Evolutionary conservation across 2,113 vertebrate genomes (phyloP).

Genomic region (Scartelaos histophorus): DNA sequence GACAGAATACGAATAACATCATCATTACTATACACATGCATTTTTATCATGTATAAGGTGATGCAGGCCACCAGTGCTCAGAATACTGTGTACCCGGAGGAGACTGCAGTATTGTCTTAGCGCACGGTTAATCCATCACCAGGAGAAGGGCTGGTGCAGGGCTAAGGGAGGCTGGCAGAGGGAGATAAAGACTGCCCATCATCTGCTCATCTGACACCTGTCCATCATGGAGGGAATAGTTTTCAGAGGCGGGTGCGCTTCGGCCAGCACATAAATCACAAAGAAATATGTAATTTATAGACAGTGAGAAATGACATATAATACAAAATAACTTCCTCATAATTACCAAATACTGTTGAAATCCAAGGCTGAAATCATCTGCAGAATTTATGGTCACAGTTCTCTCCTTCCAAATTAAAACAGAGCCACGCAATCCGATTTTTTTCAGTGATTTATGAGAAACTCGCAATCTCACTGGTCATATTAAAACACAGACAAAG

Average conservation of each 20-base stretch:
- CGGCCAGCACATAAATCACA: slow-evolving; percentile 54
- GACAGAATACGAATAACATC: slow-evolving; percentile 7
- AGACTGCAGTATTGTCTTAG: slow-evolving; percentile 45
- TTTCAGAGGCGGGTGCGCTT: slow-evolving; percentile 52
- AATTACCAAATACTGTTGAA: neutral
- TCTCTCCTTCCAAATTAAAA: too few species aligned
- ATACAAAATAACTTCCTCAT: neutral
- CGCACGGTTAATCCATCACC: slow-evolving; percentile 60
- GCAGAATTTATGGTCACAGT: too few species aligned
- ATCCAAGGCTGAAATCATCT: too few species aligned
- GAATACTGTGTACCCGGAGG: slow-evolving; percentile 20
- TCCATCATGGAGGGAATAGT: slow-evolving; percentile 50
- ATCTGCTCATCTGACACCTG: slow-evolving; percentile 60
- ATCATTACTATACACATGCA: slow-evolving; percentile 8
- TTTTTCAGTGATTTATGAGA: too few species aligned
- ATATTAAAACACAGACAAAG: too few species aligned
- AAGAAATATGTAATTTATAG: slow-evolving; percentile 17
- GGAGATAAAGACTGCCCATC: slow-evolving; percentile 68
- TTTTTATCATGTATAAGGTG: slow-evolving; percentile 12
- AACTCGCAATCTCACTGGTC: too few species aligned
- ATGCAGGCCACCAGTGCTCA: slow-evolving; percentile 17
- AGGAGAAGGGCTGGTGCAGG: slow-evolving; percentile 36
- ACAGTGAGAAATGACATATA: neutral
- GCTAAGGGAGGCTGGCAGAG: slow-evolving; percentile 39
- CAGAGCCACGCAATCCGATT: too few species aligned